Evolutionary conservation across 64 coral and sea anemone species (phyloP), one percentile per base, ranked within the genome.

Genomic region (Hydrozoanthus tunicans): DNA sequence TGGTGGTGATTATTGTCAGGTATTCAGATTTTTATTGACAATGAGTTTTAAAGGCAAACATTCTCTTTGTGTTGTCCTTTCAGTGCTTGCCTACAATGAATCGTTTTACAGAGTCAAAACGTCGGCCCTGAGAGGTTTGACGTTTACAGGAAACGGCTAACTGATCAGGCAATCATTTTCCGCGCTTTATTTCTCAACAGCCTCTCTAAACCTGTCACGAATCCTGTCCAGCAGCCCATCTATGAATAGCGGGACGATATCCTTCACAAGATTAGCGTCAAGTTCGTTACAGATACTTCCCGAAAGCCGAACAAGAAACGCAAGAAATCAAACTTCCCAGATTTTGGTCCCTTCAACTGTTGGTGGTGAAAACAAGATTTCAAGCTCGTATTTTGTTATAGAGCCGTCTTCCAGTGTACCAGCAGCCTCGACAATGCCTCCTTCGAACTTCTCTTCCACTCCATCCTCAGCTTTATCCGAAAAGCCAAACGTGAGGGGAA

Each of bases 141-240:
- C 32, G 32, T 43, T 43, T 43, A 43, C 71, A 17, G 11, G 23
- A 81, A 59, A 88, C 15, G 20, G 84, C 51, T 14, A 88, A 88
- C 25, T 88, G 68, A 73, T 74, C 57, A 60, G 7, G 74, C 68
- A 74, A 88, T 88, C 24, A 32, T 32, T 59, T 88, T 88, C 57
- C 23, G 51, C 65, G 54, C 67, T 86, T 86, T 69, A 73, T 86
- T 88, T 88, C 54, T 59, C 84, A 73, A 74, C 84, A 88, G 84
- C 25, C 24, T 59, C 55, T 88, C 84, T 60, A 74, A 51, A 57
- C 24, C 7, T 55, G 84, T 88, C 84, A 74, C 13, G 69, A 27
- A 58, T 14, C 83, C 24, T 73, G 68, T 43, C 72, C 59, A 59
- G 53, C 59, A 73, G n/a, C 56, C 58, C 59, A 26, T 73, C 24